A percentile compares a stretch with the other conserved stretches of the same genome.
phyloP scores from a whole-genome alignment of 2,113 vertebrate species.

The Agapornis roseicollis region DNA sequence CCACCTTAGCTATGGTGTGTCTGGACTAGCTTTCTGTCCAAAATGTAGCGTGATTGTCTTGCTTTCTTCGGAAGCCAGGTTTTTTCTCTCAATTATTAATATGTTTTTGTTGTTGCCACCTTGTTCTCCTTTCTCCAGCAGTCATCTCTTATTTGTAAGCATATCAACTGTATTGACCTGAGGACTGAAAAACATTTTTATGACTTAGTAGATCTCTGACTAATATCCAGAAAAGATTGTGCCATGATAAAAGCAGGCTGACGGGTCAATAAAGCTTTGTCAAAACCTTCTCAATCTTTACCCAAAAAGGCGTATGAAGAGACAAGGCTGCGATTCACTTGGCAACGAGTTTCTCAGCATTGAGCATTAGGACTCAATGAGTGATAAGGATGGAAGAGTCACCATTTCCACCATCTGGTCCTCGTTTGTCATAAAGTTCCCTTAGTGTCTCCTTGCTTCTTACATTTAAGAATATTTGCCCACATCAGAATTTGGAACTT shows the following conservation, averaged over 20 bases:
- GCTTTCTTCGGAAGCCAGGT: neutral
- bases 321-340: neutral
- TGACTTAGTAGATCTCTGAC: neutral
- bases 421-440: neutral
- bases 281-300: neutral
- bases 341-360: neutral
- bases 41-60: neutral
- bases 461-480: neutral
- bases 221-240: neutral
- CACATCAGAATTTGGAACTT: neutral
- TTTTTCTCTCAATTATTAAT: neutral
- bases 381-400: neutral
- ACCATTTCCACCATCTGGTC: neutral
- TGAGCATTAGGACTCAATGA: neutral
- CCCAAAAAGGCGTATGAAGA: neutral
- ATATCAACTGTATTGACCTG: neutral
- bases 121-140: neutral
- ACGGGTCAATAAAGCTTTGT: neutral
- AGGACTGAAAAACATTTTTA: neutral
- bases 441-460: neutral
- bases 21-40: neutral
- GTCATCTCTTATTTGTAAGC: neutral
- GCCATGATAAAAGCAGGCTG: neutral
- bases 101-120: neutral
- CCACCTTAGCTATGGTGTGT: neutral